These are phyloP conservation scores for Lasiurus cinereus DNA, from an alignment of 2,113 vertebrate species.

Conservation along the genomic window DNA sequence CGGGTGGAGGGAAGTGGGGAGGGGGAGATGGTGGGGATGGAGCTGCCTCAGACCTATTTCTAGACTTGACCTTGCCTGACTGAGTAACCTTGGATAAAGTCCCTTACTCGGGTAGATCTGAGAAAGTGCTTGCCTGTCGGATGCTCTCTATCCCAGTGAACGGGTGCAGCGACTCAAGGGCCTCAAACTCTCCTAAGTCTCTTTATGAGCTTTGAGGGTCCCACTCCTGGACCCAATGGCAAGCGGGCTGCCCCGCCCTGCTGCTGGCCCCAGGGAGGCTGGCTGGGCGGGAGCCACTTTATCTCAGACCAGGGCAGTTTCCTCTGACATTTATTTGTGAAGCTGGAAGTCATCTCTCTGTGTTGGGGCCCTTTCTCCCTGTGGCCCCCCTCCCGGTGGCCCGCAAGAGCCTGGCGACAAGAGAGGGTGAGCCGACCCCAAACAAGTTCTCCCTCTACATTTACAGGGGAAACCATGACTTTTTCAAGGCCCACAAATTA, in stretches of 20 bases:
- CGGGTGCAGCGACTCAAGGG: not conserved
- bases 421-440: conserved; percentile 74
- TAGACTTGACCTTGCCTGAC: not conserved
- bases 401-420: conserved; percentile 74
- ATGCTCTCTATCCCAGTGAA: not conserved
- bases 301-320: conserved; percentile 7
- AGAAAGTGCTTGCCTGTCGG: not conserved
- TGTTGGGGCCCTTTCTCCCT: not conserved
- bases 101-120: not conserved
- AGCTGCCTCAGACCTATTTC: not conserved
- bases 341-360: conserved; percentile 22
- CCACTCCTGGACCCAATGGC: not conserved
- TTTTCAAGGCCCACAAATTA: conserved; percentile 88
- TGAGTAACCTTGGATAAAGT: not conserved
- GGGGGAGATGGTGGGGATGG: not conserved
- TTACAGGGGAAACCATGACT: conserved; percentile 80
- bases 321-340: not conserved
- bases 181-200: not conserved
- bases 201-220: not conserved
- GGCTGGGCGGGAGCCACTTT: conserved; percentile 22
- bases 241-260: not conserved
- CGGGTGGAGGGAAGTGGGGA: fast-evolving
- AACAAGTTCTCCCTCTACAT: conserved; percentile 75
- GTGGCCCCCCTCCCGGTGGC: not conserved
- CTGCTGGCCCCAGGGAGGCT: not conserved